Evolutionary conservation across 2,113 vertebrate species (phyloP).

Genomic region (Cinclus cinclus): DNA sequence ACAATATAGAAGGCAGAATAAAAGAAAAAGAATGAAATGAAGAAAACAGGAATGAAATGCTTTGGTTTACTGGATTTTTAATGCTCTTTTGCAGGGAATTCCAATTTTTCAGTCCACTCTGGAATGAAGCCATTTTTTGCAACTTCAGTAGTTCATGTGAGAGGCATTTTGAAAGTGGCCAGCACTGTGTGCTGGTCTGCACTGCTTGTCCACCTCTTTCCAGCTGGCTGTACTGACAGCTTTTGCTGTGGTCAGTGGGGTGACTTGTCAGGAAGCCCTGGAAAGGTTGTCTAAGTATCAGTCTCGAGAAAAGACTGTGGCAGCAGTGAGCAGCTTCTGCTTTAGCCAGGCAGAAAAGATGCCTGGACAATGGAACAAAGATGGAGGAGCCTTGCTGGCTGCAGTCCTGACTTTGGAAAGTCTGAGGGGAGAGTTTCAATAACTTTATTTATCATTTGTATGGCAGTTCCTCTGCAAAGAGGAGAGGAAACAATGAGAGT

Average conservation of each 20-base stretch:
- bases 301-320: background rate
- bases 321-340: background rate
- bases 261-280: background rate
- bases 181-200: background rate
- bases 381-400: background rate
- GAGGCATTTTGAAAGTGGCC: background rate
- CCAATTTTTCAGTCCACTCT: background rate
- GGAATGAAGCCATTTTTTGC: background rate
- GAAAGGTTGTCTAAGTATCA: background rate
- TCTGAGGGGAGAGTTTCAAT: background rate
- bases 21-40: background rate
- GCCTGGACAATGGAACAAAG: background rate
- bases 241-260: background rate
- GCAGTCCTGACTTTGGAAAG: background rate
- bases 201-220: background rate
- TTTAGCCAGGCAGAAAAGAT: background rate
- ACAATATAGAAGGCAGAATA: background rate
- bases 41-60: background rate
- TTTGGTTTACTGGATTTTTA: background rate
- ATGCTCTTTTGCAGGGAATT: background rate
- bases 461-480: background rate
- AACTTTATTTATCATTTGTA: background rate
- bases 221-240: background rate
- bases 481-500: background rate
- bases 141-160: background rate